These are phyloP conservation scores for Ypsolopha scabrella DNA, from an alignment of 2,888 invertebrate genomes.

Conservation along the genomic window DNA sequence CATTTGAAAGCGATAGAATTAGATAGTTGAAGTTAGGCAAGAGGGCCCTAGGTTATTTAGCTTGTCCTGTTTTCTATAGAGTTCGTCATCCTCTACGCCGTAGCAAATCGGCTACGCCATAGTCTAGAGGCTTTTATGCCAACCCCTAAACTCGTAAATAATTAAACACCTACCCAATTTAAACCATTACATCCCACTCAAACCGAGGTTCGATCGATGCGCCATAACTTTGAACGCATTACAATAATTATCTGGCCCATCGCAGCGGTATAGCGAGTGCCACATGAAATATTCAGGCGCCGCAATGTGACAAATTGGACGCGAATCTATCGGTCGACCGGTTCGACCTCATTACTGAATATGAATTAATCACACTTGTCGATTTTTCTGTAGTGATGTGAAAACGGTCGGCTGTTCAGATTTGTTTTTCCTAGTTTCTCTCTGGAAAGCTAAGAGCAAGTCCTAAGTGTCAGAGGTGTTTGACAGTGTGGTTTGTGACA, in stretches of 20 bases:
- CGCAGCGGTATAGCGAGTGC: conserved; percentile 20
- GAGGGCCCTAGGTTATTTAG: too few species aligned
- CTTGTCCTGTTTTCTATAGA: too few species aligned
- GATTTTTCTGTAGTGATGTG: conserved; percentile 30
- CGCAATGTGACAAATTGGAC: conserved; percentile 49
- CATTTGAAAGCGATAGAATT: too few species aligned
- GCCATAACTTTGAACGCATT: background rate
- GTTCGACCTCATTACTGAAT: conserved; percentile 49
- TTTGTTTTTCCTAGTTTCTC: too few species aligned
- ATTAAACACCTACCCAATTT: background rate
- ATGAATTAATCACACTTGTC: conserved; percentile 63
- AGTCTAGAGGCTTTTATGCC: too few species aligned
- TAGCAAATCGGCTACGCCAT: too few species aligned
- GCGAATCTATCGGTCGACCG: conserved; percentile 35
- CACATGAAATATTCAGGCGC: conserved; percentile 36
- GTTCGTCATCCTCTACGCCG: too few species aligned
- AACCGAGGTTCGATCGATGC: background rate
- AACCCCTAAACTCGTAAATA: background rate
- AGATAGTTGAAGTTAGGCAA: too few species aligned
- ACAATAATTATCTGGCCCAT: background rate
- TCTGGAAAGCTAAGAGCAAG: too few species aligned
- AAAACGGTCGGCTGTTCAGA: too few species aligned
- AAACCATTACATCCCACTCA: background rate
- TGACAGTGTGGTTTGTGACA: too few species aligned
- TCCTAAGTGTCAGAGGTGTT: too few species aligned